phyloP scores from a whole-genome alignment of 2,797 vertebrate species.

The Molossus alvarezi region DNA sequence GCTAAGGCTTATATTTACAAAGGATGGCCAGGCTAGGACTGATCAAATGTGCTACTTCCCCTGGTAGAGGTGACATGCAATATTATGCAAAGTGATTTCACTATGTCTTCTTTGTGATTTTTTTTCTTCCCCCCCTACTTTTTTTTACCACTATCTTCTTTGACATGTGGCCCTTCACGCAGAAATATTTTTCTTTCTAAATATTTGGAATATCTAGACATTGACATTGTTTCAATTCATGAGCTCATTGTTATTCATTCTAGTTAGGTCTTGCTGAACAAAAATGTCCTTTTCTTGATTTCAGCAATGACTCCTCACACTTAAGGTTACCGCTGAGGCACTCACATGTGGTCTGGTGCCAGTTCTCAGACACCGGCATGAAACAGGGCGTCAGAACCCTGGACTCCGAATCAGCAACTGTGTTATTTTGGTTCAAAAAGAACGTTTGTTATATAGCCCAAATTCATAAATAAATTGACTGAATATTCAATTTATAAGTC shows the following conservation, averaged over 20 bases:
- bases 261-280: neutral
- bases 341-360: neutral
- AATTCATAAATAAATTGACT: neutral
- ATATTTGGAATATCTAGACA: neutral
- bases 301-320: neutral
- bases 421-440: neutral
- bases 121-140: neutral
- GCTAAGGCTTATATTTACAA: neutral
- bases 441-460: neutral
- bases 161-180: neutral
- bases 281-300: neutral
- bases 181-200: conserved; percentile 22
- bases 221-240: conserved; percentile 40
- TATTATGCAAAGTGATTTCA: conserved; percentile 11
- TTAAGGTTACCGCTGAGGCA: neutral
- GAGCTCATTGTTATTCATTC: conserved; percentile 55
- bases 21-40: neutral
- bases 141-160: neutral
- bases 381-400: neutral
- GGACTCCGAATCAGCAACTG: neutral
- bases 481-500: neutral
- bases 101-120: neutral
- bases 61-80: neutral
- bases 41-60: neutral
- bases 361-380: neutral